Evolutionary conservation across 2,113 vertebrate species (phyloP), one percentile per base, ranked within the genome.

Genomic region (Polypterus bichir): DNA sequence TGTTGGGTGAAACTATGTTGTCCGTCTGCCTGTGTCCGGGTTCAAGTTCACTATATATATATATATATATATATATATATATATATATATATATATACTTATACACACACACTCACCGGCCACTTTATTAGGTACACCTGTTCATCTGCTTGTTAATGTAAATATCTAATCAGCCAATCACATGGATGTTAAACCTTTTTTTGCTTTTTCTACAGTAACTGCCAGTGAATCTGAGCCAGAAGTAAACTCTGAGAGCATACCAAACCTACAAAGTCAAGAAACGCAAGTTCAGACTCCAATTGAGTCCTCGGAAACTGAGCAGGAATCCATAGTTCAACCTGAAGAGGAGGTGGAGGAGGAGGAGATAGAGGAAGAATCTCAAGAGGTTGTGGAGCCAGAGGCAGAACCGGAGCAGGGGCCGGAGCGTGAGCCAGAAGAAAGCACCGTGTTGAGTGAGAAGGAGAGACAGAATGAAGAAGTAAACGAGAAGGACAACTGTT

Each of bases 401-500:
- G 78, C 73, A 59, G 85, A 87, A 73, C 82, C 72, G 71, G 85
- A 86, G 73, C 82, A 69, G 74, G 73, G 71, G 47, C 72, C 75
- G 65, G 89, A 89, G 59, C 85, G 74, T 69, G 92, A 93, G 60
- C 72, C 79, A 4, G 91, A 97, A 69, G 92, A 93, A 63, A 75
- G 77, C 65, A 76, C 79, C 52, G 74, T 87, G 66, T 82, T 98
- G 74, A 97, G 95, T 62, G 95, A 97, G 78, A 98, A 98, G 70
- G 95, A 98, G 76, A 89, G 90, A 70, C 90, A 95, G 79, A 97
- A 96, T 55, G 93, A 96, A 79, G 94, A 95, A 71, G 84, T 97
- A 81, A 97, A 98, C 44, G 95, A 98, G 75, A 94, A 97, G 70
- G 95, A 98, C 82, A 97, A 94, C 85, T 98, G 95, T 73, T 98